These are phyloP conservation scores for Paramormyrops hopkinsi DNA, from an alignment of 2,797 vertebrate species.

Conservation along the genomic window DNA sequence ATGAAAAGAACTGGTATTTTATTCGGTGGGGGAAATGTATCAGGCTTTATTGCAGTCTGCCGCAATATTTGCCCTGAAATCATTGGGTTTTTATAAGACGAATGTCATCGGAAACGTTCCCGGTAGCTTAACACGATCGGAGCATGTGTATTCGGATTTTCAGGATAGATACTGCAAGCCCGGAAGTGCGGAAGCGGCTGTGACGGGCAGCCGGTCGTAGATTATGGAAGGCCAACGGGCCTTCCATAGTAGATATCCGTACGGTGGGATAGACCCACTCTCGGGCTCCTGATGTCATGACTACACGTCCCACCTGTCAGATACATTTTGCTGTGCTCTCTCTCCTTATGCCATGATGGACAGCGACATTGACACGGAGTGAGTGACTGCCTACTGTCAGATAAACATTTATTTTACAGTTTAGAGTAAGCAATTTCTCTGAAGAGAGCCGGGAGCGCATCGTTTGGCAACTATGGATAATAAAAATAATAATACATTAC, in stretches of 20 bases:
- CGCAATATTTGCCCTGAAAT: not conserved
- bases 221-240: too few species aligned
- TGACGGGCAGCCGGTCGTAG: not conserved
- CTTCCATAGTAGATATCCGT: not conserved
- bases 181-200: not conserved
- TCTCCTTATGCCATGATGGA: constrained; percentile 40
- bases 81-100: not conserved
- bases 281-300: not conserved
- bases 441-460: not conserved
- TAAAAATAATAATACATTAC: not conserved
- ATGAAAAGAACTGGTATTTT: not conserved
- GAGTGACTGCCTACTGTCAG: constrained; percentile 39
- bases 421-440: not conserved
- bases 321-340: not conserved
- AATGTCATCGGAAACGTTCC: not conserved
- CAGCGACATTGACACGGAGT: constrained; percentile 62
- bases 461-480: not conserved
- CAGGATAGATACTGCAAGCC: not conserved
- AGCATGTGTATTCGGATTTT: not conserved
- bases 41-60: not conserved
- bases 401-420: not conserved
- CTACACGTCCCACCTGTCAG: not conserved
- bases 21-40: not conserved
- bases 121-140: not conserved
- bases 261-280: not conserved